Percentiles rank a stretch among this genome's conserved stretches.
These are phyloP conservation scores for Schizotus pectinicornis DNA, from an alignment of 2,888 invertebrate species.

Conservation along the genomic window DNA sequence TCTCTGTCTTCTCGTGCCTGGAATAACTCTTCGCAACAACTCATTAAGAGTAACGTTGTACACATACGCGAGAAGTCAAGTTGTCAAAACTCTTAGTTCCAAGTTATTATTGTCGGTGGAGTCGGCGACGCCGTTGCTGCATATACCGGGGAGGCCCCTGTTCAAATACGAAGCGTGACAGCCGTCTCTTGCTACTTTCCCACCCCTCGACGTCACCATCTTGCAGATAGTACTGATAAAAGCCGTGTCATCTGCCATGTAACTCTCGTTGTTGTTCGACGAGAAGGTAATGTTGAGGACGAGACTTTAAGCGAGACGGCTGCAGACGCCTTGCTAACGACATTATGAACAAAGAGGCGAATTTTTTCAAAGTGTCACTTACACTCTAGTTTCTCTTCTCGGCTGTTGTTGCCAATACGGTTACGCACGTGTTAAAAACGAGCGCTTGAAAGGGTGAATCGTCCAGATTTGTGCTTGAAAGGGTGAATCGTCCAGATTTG, in stretches of 20 bases:
- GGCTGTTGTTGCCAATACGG: too few species aligned
- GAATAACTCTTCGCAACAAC: slow-evolving; percentile 27
- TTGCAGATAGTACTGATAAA: slow-evolving; percentile 36
- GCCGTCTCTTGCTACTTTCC: slow-evolving; percentile 12
- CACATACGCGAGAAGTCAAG: slow-evolving; percentile 21
- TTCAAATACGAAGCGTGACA: slow-evolving; percentile 31
- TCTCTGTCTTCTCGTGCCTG: slow-evolving; percentile 20
- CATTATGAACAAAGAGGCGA: too few species aligned
- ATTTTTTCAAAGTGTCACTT: too few species aligned
- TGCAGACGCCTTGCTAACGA: too few species aligned
- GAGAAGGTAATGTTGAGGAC: neutral
- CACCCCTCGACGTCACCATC: slow-evolving; percentile 26
- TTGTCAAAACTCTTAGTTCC: slow-evolving; percentile 28
- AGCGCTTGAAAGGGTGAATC: too few species aligned
- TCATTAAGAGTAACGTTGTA: slow-evolving; percentile 27
- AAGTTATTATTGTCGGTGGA: slow-evolving; percentile 23
- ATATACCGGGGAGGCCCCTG: slow-evolving; percentile 14
- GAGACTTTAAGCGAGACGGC: too few species aligned
- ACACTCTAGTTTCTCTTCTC: too few species aligned
- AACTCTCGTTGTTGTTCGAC: slow-evolving; percentile 14
- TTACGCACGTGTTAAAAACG: too few species aligned
- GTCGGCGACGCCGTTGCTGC: neutral
- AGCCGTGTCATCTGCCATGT: slow-evolving; percentile 36
- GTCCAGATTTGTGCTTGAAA: too few species aligned
- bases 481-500: too few species aligned